Evolutionary conservation across 2,888 invertebrate species (phyloP), one percentile per base, ranked within the genome.

Genomic region (Scaptomyza parva): DNA sequence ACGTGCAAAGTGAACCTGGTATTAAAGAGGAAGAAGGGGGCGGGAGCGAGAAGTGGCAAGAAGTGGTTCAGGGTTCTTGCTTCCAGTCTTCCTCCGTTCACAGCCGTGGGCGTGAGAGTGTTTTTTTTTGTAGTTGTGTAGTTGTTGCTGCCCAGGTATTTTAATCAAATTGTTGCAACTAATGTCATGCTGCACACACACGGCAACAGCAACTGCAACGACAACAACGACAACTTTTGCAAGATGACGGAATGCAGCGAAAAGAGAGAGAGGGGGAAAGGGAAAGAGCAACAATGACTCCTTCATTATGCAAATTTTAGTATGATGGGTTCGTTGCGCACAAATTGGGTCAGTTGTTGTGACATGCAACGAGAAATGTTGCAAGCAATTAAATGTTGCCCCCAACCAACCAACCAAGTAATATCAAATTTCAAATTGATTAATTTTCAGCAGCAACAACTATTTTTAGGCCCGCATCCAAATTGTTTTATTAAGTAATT

Each of bases 91-190:
- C 18, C 37, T 44, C 18, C 37, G 41, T 40, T 51, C 47, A 30
- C 61, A 37, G 37, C 79, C 83, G 83, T 86, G 86, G 81, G 86
- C 77, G 71, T 81, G 81, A 65, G 81, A 83, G 63, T 50, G 61
- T 39, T 57, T 66, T 66, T 37, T 58, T 51, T 45, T 40, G 26
- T 26, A 8, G 26, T 45, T 24, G 48, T 44, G 18, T 44, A 24
- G 24, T 35, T 47, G 22, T 37, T 41, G 14, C 18, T 50, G 17
- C 28, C 11, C n/a, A 11, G 28, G 54, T 68, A 47, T 17, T 55
- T 64, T 63, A 51, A 75, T 71, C 73, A 74, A 82, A 79, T 65
- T 68, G 78, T 62, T 82, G 79, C 82, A 82, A 70, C 66, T 76
- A 81, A 81, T 84, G 78, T 75, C 33, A 78, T 84, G 81, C 62